These are phyloP conservation scores for Boulengeromyrus knoepffleri DNA, from an alignment of 2,113 vertebrate genomes.

Conservation along the genomic window DNA sequence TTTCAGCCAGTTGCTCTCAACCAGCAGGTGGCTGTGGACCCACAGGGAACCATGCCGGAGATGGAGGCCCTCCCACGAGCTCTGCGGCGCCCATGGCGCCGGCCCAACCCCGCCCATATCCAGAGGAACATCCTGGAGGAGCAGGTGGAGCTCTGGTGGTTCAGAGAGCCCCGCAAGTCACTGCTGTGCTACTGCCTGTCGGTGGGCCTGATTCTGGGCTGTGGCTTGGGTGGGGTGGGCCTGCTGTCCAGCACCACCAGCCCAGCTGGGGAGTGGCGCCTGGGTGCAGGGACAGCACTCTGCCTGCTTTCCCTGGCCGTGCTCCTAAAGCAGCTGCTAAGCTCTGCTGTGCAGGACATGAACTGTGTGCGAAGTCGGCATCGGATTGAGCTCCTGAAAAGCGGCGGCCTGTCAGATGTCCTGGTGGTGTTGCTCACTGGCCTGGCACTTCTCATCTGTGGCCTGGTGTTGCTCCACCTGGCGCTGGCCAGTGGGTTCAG, in stretches of 20 bases:
- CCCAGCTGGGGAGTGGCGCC: conserved; percentile 80
- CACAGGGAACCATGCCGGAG: conserved; percentile 49
- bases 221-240: conserved; percentile 77
- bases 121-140: conserved; percentile 70
- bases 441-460: conserved; percentile 69
- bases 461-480: conserved; percentile 69
- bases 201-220: conserved; percentile 73
- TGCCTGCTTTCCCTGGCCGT: conserved; percentile 86
- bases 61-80: conserved; percentile 54
- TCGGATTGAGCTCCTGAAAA: conserved; percentile 80
- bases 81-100: conserved; percentile 36
- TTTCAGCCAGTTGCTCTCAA: not conserved
- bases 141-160: conserved; percentile 94
- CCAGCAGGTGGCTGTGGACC: not conserved
- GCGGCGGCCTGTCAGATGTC: conserved; percentile 75
- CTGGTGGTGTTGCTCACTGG: conserved; percentile 72
- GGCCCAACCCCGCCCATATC: conserved; percentile 40
- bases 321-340: conserved; percentile 90
- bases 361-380: conserved; percentile 79
- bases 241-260: conserved; percentile 80
- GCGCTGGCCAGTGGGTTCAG: conserved; percentile 47
- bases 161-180: conserved; percentile 75
- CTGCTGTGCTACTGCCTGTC: conserved; percentile 80
- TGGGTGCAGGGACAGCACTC: conserved; percentile 76
- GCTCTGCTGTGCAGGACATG: conserved; percentile 96